Evolutionary conservation across 35 echinoderm and acorn worm species (phyloP).

Genomic region (Lytechinus variegatus): DNA sequence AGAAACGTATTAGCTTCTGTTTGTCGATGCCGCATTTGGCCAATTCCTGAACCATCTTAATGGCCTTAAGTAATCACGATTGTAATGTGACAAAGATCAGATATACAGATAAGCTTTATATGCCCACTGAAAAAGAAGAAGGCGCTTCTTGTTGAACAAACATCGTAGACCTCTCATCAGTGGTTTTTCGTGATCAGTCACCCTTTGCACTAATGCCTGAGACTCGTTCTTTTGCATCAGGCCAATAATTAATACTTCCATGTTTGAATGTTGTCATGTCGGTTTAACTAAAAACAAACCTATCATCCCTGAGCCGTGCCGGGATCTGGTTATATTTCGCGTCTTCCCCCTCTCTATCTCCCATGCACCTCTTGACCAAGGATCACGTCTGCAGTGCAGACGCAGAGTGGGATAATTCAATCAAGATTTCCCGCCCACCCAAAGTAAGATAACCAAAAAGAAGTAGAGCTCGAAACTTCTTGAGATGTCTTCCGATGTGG

Average conservation of each 20-base stretch:
- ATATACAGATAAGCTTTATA: not conserved
- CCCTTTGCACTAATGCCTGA: not conserved
- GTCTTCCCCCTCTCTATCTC: not conserved
- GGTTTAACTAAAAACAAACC: not conserved
- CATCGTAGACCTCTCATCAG: not conserved
- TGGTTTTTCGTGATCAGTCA: not conserved
- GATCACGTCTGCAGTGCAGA: not conserved
- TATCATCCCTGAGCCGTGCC: not conserved
- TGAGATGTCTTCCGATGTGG: not conserved
- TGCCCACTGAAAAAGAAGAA: not conserved
- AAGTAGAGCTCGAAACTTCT: not conserved
- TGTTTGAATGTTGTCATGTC: slow-evolving; percentile 18
- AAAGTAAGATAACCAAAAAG: not conserved
- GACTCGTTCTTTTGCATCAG: not conserved
- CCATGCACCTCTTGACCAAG: not conserved
- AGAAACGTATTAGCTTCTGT: not conserved
- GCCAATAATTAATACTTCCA: slow-evolving; percentile 13
- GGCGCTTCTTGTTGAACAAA: not conserved
- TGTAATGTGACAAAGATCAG: slow-evolving; percentile 12
- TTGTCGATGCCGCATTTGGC: not conserved
- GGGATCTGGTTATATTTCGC: not conserved
- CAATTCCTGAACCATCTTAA: not conserved
- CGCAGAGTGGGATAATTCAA: slow-evolving; percentile 1
- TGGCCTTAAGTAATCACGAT: not conserved
- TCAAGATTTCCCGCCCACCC: not conserved